These are phyloP conservation scores for Dolichotis patagonum DNA, from an alignment of 2,113 vertebrate species.

Conservation along the genomic window DNA sequence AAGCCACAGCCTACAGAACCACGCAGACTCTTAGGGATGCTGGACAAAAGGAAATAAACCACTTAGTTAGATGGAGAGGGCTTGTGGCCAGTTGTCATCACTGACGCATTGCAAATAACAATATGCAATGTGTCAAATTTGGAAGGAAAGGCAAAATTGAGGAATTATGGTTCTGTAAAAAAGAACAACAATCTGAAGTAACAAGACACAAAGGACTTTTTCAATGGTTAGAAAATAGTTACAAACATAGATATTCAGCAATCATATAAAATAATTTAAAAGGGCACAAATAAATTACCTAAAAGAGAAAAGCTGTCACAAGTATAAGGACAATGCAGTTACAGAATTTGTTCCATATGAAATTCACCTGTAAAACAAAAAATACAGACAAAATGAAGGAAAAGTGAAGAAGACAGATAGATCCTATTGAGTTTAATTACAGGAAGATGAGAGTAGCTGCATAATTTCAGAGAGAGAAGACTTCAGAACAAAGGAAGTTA, in stretches of 20 bases:
- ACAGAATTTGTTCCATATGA: background rate
- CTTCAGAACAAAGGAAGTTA: background rate
- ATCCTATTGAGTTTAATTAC: background rate
- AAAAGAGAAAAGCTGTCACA: background rate
- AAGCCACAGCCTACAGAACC: background rate
- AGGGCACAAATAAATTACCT: background rate
- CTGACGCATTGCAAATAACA: background rate
- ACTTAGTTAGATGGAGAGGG: background rate
- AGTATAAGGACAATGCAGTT: background rate
- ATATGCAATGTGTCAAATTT: background rate
- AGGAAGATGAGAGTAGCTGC: background rate
- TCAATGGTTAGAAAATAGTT: background rate
- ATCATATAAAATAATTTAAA: background rate
- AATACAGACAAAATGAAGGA: background rate
- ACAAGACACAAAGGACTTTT: background rate
- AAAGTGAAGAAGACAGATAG: background rate
- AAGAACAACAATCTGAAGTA: background rate
- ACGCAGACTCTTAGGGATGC: background rate
- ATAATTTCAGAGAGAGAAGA: background rate
- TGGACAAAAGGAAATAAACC: background rate
- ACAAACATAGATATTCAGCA: background rate
- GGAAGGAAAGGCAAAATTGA: background rate
- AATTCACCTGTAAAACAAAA: background rate
- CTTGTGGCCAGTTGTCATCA: background rate
- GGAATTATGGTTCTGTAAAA: background rate